Evolutionary conservation across 2,888 invertebrate species (phyloP).

Genomic region (Allygus modestus): DNA sequence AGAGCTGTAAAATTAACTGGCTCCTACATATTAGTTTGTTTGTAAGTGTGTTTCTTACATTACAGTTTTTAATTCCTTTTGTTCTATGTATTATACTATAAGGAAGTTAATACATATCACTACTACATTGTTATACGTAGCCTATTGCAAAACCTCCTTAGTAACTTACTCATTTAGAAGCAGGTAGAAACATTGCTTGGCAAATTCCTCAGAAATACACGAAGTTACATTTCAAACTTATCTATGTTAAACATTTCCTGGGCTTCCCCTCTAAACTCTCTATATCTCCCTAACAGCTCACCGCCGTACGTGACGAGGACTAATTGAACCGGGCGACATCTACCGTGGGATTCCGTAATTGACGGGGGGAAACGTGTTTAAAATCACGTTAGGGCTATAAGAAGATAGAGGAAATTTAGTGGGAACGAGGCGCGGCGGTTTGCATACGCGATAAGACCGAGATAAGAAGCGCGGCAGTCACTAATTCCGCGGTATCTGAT

Average conservation of each 20-base stretch:
- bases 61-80: too few relatives aligned
- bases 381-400: conserved; percentile 45
- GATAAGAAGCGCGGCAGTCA: conserved; percentile 40
- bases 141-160: too few relatives aligned
- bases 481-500: conserved; percentile 53
- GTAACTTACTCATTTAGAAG: too few relatives aligned
- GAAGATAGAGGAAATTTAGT: conserved; percentile 53
- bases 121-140: too few relatives aligned
- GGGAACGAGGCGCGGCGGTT: conserved; percentile 7
- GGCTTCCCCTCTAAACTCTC: not conserved
- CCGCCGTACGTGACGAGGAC: not conserved
- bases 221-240: not conserved
- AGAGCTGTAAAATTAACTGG: too few relatives aligned
- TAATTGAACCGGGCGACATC: conserved; percentile 7
- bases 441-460: conserved; percentile 13
- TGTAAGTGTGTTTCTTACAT: too few relatives aligned
- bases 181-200: too few relatives aligned
- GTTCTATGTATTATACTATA: too few relatives aligned
- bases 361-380: conserved; percentile 38
- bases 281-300: not conserved
- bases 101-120: too few relatives aligned
- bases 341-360: conserved; percentile 33
- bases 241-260: conserved; percentile 8
- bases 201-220: too few relatives aligned
- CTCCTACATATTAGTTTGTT: too few relatives aligned